phyloP scores from a whole-genome alignment of 2,888 invertebrate species.

The Ectropis crepuscularia region DNA sequence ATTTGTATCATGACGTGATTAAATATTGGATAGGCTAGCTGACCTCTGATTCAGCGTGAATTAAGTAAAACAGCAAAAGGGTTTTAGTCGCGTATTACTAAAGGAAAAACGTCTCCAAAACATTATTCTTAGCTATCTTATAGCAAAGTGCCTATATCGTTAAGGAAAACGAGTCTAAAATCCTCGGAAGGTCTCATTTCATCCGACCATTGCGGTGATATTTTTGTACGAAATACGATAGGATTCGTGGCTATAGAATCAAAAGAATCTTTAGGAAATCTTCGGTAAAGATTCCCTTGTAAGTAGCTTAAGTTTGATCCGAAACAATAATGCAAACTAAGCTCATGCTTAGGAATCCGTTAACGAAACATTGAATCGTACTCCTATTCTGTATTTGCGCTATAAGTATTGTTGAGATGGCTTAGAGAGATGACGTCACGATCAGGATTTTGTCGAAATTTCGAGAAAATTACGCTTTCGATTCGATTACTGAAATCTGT shows the following conservation, averaged over 20 bases:
- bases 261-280: slow-evolving; percentile 11
- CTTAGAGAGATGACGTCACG: no score
- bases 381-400: not conserved
- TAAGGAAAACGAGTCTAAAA: slow-evolving; percentile 23
- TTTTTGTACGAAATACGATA: slow-evolving; percentile 13
- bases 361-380: not conserved
- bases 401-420: no score
- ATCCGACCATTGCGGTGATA: slow-evolving; percentile 12
- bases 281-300: slow-evolving; percentile 4
- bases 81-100: not conserved
- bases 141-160: slow-evolving; percentile 14
- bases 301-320: slow-evolving; percentile 7
- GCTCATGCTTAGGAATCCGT: not conserved
- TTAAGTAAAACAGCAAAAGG: not conserved
- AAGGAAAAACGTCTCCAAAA: slow-evolving; percentile 6
- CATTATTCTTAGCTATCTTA: slow-evolving; percentile 11
- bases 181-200: slow-evolving; percentile 14
- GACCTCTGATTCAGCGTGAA: not conserved
- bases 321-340: slow-evolving; percentile 8
- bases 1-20: no score
- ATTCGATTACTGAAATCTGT: no score
- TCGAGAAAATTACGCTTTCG: no score
- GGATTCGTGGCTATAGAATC: slow-evolving; percentile 2
- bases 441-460: no score
- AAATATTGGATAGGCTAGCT: no score